Conservation (phyloP, 2,888 invertebrate genomes). For the Callyntrura sp. region DNA sequence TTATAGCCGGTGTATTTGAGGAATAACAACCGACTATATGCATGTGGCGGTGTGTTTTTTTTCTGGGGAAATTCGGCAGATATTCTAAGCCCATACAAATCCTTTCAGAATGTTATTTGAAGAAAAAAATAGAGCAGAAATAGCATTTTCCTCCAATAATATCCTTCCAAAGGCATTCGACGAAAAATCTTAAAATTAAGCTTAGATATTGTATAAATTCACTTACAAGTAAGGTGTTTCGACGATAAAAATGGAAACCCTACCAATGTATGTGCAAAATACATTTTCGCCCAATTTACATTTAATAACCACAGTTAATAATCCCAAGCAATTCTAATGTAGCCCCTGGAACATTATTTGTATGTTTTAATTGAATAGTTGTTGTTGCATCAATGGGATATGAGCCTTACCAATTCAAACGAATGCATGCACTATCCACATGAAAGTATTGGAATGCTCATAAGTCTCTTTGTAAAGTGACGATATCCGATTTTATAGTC, state of each 20-base stretch:
- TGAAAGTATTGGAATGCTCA: no score
- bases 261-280: background rate
- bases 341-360: no score
- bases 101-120: slow-evolving; percentile 62
- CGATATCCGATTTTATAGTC: no score
- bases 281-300: no score
- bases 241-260: background rate
- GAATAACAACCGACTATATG: background rate
- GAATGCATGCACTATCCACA: no score
- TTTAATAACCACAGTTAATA: no score
- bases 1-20: background rate
- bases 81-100: slow-evolving; percentile 70
- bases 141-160: slow-evolving; percentile 8
- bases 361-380: no score
- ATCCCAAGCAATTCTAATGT: no score
- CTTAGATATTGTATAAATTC: background rate
- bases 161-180: background rate
- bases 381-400: no score
- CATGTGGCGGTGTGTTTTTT: slow-evolving; percentile 6
- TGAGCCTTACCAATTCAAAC: no score
- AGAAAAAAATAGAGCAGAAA: slow-evolving; percentile 58
- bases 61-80: slow-evolving; percentile 61
- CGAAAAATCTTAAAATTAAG: no score
- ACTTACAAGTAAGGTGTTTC: background rate
- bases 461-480: no score